Percentiles rank a stretch among this genome's conserved stretches.
phyloP scores from a whole-genome alignment of 2,888 invertebrate genomes.

The Rhogogaster chlorosoma region DNA sequence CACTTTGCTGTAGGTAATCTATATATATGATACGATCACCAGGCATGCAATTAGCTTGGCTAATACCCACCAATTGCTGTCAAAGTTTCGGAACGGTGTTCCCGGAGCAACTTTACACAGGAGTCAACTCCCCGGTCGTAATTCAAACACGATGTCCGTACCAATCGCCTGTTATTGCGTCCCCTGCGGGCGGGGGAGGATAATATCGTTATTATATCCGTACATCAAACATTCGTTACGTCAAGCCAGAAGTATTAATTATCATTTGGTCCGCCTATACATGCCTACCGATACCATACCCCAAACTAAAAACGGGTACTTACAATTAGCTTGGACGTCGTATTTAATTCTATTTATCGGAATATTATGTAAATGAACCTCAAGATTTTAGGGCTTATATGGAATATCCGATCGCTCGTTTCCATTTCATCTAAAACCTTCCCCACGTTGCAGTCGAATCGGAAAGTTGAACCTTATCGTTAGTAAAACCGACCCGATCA shows the following conservation, averaged over 20 bases:
- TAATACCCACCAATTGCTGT: slow-evolving; percentile 39
- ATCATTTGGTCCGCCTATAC: neutral
- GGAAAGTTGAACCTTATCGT: neutral
- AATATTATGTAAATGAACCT: neutral
- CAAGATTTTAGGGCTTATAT: neutral
- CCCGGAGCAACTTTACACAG: neutral
- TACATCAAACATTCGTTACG: slow-evolving; percentile 54
- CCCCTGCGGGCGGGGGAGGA: slow-evolving; percentile 33
- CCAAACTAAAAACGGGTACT: neutral
- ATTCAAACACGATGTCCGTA: slow-evolving; percentile 8
- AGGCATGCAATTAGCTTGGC: neutral
- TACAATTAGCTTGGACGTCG: neutral
- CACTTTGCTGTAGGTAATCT: neutral
- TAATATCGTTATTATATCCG: slow-evolving; percentile 49
- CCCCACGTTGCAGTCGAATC: neutral
- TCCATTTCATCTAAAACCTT: neutral
- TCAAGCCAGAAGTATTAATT: neutral
- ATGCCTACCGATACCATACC: no score
- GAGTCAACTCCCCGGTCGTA: slow-evolving; percentile 28
- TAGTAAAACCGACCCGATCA: neutral
- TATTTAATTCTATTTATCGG: neutral
- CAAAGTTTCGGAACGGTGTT: slow-evolving; percentile 32
- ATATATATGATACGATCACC: neutral
- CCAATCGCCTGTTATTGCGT: neutral
- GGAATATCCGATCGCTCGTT: neutral